Conservation (phyloP, 2,888 invertebrate species). For the Cheilosia impressa region DNA sequence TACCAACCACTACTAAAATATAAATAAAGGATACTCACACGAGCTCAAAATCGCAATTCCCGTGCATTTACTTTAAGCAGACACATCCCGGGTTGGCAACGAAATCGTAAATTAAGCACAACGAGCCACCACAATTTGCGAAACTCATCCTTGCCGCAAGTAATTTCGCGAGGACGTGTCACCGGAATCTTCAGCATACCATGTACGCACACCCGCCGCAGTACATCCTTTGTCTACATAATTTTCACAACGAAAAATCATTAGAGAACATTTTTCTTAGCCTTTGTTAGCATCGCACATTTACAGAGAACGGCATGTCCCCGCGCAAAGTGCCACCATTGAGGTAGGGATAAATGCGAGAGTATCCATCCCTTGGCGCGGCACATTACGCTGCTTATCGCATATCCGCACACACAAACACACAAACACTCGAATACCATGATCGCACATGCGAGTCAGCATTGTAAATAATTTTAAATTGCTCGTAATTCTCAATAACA, state of each 20-base stretch:
- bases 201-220: no score
- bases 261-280: constrained; percentile 61
- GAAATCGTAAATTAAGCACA: constrained; percentile 68
- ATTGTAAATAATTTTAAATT: constrained; percentile 76
- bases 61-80: constrained; percentile 36
- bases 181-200: constrained; percentile 21
- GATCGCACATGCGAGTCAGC: constrained; percentile 35
- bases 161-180: constrained; percentile 66
- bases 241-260: constrained; percentile 57
- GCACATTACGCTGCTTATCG: constrained; percentile 32
- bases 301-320: neutral
- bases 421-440: neutral
- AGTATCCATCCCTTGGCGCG: constrained; percentile 2
- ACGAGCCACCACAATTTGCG: constrained; percentile 65
- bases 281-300: neutral
- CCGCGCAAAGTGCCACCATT: constrained; percentile 3
- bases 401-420: neutral
- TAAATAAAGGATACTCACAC: constrained; percentile 32
- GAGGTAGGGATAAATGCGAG: neutral
- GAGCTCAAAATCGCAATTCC: constrained; percentile 31
- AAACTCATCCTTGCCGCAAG: constrained; percentile 68
- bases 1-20: neutral
- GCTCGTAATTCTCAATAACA: constrained; percentile 76
- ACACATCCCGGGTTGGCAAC: constrained; percentile 38
- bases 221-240: constrained; percentile 55